These are phyloP conservation scores for Tenualosa thibaudeaui DNA, from an alignment of 2,797 vertebrate genomes.

Conservation along the genomic window DNA sequence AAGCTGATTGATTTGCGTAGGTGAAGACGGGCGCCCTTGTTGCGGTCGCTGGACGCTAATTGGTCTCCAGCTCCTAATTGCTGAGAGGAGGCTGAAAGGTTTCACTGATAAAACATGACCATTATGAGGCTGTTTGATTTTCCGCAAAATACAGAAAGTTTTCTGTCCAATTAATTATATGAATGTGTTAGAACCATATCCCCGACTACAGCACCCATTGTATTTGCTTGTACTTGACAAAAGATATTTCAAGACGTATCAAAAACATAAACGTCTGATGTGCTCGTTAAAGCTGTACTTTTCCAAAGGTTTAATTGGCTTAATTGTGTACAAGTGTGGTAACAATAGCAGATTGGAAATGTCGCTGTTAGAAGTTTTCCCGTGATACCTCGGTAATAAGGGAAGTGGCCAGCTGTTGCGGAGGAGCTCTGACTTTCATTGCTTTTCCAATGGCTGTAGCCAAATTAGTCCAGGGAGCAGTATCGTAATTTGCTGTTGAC, in stretches of 20 bases:
- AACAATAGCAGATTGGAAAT: not conserved
- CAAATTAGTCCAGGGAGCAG: slow-evolving; percentile 45
- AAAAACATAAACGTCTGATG: slow-evolving; percentile 11
- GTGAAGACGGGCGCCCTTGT: slow-evolving; percentile 63
- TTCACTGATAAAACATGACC: slow-evolving; percentile 26
- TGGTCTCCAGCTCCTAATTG: slow-evolving; percentile 71
- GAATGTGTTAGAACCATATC: not conserved
- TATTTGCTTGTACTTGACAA: not conserved
- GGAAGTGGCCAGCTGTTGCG: slow-evolving; percentile 1
- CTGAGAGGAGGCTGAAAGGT: slow-evolving; percentile 63
- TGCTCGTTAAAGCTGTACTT: not conserved
- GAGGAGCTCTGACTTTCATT: slow-evolving; percentile 37
- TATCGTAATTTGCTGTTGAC: slow-evolving; percentile 48
- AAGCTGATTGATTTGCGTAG: slow-evolving; percentile 74
- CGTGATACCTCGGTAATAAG: not conserved
- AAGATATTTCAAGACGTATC: not conserved
- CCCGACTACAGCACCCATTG: not conserved
- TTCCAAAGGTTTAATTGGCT: slow-evolving; percentile 9
- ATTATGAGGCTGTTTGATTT: slow-evolving; percentile 1
- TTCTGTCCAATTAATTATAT: slow-evolving; percentile 4
- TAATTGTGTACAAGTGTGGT: not conserved
- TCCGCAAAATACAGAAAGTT: not conserved
- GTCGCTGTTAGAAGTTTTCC: not conserved
- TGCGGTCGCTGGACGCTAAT: slow-evolving; percentile 61
- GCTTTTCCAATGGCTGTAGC: slow-evolving; percentile 37